Conservation (phyloP, 2,888 invertebrate species). For the Nymphalis c-album region DNA sequence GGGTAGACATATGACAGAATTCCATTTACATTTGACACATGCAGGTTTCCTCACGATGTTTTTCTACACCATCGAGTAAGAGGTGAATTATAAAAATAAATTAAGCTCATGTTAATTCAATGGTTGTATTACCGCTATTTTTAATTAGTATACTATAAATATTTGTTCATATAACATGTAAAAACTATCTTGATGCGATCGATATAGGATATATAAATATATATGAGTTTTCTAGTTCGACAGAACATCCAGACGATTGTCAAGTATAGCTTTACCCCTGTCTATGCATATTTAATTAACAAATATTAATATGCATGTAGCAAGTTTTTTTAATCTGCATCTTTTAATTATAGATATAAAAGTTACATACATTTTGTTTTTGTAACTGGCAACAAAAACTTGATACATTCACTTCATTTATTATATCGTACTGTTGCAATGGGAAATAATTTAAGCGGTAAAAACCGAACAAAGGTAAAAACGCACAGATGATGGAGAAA, state of each 20-base stretch:
- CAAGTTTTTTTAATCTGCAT: constrained; percentile 10
- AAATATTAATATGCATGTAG: constrained; percentile 26
- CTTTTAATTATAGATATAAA: constrained; percentile 23
- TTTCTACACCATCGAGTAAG: no score
- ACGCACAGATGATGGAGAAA: not conserved
- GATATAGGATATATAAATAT: not conserved
- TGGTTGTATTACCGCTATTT: no score
- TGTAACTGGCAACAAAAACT: constrained; percentile 4
- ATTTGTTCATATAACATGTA: not conserved
- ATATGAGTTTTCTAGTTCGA: not conserved
- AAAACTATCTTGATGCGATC: not conserved
- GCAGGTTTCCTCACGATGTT: no score
- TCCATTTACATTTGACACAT: no score
- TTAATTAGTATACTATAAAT: not conserved
- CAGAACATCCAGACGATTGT: constrained; percentile 7
- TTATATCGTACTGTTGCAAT: constrained; percentile 9
- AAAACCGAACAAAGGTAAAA: constrained; percentile 1
- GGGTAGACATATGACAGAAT: no score
- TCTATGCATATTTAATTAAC: constrained; percentile 28
- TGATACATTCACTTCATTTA: not conserved
- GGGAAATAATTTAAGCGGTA: constrained; percentile 1
- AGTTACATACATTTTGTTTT: constrained; percentile 6
- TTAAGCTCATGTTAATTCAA: no score
- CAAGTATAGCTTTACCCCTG: constrained; percentile 16
- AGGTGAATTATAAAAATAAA: no score